Base-by-base conservation (phyloP, 2,797 vertebrate species). In the Ceyx erithaca region DNA sequence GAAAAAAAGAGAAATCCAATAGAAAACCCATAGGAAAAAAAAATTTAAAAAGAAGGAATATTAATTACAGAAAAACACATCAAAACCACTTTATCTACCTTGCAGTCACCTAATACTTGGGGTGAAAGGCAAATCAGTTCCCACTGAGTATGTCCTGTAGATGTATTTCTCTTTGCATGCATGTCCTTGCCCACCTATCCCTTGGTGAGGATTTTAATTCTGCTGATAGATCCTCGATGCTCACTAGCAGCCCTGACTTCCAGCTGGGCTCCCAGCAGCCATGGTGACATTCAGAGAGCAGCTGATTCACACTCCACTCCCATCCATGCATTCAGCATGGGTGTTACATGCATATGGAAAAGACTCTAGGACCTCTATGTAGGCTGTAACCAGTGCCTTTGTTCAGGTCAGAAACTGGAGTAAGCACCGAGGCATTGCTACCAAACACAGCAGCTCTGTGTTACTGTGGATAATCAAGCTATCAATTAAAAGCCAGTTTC, bases 111-210 rank as follows among this genome's bases (percentile, higher is more conserved):
- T 73, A 49, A 22, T 78, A 79, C 6, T 76, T 76, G 30, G 23
- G 6, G 25, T 81, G 35, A 76, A 94, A 93, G 48, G 54, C 48
- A 94, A 84, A 70, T 58, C 5, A 46, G 25, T 26, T 79, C 49
- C 70, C 1, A 0, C 61, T 20, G 59, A 80, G 21, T 31, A 52
- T 19, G 26, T 69, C 30, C 19, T 0, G 0, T 22, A 57, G 15
- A 31, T 55, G 11, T 43, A 51, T 66, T 92, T 83, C 51, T 64
- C 22, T 59, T 62, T 41, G 12, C 23, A 28, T 31, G 33, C 49
- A 41, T 48, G 37, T 40, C 45, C 62, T 83, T 86, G 46, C 31
- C 54, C 70, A 52, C 48, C 25, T 64, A 6, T 61, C 30, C 23
- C 51, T 15, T 30, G n/a, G 54, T 30, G 40, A 78, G 46, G 68